Evolutionary conservation across 2,113 vertebrate species (phyloP).

Genomic region (Rhipidura dahli): DNA sequence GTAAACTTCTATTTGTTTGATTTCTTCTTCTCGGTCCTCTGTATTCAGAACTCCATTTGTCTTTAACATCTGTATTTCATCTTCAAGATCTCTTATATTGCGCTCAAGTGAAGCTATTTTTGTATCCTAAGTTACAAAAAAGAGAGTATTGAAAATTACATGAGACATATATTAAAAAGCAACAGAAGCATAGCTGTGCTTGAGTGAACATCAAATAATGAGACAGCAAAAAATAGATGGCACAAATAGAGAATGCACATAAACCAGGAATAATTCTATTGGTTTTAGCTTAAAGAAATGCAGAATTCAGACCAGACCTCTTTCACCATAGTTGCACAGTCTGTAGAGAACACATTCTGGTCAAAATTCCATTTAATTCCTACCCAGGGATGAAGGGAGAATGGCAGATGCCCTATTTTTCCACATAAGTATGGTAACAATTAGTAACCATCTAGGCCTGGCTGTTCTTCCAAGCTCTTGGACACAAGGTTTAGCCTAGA

Average conservation of each 20-base stretch:
- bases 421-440: background rate
- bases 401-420: background rate
- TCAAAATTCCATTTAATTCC: background rate
- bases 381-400: background rate
- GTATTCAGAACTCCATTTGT: conserved; percentile 93
- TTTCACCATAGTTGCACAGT: background rate
- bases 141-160: background rate
- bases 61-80: conserved; percentile 99
- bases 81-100: conserved; percentile 97
- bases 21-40: conserved; percentile 97
- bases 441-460: background rate
- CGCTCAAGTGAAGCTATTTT: conserved; percentile 98
- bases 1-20: conserved; percentile 99
- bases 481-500: background rate
- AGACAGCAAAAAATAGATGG: background rate
- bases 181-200: background rate
- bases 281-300: background rate
- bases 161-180: background rate
- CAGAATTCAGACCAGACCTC: background rate
- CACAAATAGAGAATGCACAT: background rate
- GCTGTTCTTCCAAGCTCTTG: background rate
- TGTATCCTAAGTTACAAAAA: conserved; percentile 86
- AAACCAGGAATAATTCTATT: background rate
- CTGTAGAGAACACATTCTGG: background rate
- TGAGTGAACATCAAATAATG: background rate